A percentile compares a stretch with the other conserved stretches of the same genome.
Evolutionary conservation across 2,113 vertebrate genomes (phyloP).

Genomic region (Saguinus imperator): DNA sequence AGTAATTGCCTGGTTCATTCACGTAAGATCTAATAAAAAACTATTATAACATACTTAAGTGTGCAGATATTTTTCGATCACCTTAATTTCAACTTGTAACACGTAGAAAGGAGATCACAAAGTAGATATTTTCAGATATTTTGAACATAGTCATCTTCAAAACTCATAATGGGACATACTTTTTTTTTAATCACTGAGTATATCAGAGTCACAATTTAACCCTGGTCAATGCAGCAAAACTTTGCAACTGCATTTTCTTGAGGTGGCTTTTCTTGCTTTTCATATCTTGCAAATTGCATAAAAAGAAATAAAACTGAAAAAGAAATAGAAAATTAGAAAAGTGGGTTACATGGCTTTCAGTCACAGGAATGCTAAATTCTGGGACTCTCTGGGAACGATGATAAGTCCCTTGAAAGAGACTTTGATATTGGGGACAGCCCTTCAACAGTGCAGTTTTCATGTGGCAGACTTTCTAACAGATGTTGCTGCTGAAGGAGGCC

Average conservation of each 20-base stretch:
- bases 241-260: not conserved
- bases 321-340: not conserved
- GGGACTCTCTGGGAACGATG: not conserved
- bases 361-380: not conserved
- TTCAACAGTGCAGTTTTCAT: not conserved
- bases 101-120: not conserved
- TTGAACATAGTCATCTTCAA: not conserved
- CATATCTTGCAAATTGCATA: not conserved
- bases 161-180: not conserved
- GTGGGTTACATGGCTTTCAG: not conserved
- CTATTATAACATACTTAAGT: not conserved
- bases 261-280: not conserved
- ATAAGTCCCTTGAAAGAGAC: not conserved
- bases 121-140: not conserved
- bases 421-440: not conserved
- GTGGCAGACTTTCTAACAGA: not conserved
- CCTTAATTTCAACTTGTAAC: not conserved
- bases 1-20: not conserved
- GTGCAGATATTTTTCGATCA: not conserved
- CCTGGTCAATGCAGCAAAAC: not conserved
- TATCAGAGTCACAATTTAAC: not conserved
- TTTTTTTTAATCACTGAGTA: not conserved
- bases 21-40: not conserved
- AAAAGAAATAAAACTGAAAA: not conserved
- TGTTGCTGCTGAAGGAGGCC: not conserved